Conservation (phyloP, 1,140 invertebrate genomes). For the Aphelenchoides fujianensis region DNA sequence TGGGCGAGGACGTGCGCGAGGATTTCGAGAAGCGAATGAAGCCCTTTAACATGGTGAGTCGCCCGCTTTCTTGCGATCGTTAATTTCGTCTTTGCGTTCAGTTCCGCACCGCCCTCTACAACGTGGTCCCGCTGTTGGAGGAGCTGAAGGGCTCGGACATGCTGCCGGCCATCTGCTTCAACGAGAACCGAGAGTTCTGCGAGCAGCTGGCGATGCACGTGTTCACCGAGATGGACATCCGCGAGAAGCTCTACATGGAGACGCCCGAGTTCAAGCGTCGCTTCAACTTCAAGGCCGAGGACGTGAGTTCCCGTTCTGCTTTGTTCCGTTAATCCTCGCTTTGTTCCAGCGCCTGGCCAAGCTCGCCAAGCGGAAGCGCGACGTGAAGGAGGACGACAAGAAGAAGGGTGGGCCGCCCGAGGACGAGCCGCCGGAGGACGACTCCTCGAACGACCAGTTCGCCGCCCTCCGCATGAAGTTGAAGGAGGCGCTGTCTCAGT, state of each 20-base stretch:
- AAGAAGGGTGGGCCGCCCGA: slow-evolving; percentile 50
- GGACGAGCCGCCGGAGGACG: slow-evolving; percentile 20
- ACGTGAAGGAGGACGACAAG: slow-evolving; percentile 52
- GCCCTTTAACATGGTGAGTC: slow-evolving; percentile 56
- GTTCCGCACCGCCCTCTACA: slow-evolving; percentile 45
- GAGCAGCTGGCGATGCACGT: slow-evolving; percentile 52
- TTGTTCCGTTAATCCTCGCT: slow-evolving; percentile 3
- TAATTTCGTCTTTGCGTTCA: slow-evolving; percentile 36
- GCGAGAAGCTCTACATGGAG: slow-evolving; percentile 43
- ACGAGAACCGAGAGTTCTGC: slow-evolving; percentile 59
- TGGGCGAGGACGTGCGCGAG: slow-evolving; percentile 48
- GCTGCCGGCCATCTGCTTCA: slow-evolving; percentile 59
- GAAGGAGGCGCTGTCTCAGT: slow-evolving; percentile 50
- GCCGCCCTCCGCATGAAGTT: slow-evolving; percentile 47
- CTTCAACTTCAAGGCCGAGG: slow-evolving; percentile 52
- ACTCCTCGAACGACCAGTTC: slow-evolving; percentile 49
- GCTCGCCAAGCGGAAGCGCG: slow-evolving; percentile 54
- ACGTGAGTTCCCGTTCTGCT: slow-evolving; percentile 31
- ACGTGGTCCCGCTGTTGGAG: slow-evolving; percentile 56
- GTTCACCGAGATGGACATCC: slow-evolving; percentile 44
- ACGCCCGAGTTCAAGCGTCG: slow-evolving; percentile 53
- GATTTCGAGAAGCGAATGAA: slow-evolving; percentile 56
- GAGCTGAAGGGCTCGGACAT: slow-evolving; percentile 49
- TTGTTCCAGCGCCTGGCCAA: slow-evolving; percentile 54
- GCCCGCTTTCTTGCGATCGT: slow-evolving; percentile 20